Base-by-base conservation (phyloP, 2,797 vertebrate species). In the Lepus townsendii region DNA sequence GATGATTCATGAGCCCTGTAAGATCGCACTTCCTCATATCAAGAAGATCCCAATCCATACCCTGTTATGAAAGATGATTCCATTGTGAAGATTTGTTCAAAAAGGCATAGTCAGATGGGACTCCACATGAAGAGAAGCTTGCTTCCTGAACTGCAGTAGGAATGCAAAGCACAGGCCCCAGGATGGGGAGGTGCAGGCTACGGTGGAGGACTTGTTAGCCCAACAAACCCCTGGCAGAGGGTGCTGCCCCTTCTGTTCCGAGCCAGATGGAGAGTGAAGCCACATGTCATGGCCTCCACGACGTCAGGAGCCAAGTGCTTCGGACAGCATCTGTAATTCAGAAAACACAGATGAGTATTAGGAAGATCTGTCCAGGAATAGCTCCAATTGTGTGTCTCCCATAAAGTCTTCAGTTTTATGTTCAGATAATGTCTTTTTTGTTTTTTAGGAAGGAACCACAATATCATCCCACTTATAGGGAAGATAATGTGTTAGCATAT, bases 391-490 rank as follows among this genome's bases (percentile, higher is more conserved):
- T 82, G 17, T 71, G 5, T 94, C 19, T 76, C 4, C 7, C 52
- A 78, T 20, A 13, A 83, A 54, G 88, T 92, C 27, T 68, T 95
- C 12, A 57, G 66, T 77, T 80, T 87, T 94, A 68, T 83, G n/a
- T 22, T 95, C 54, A 69, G 16, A 62, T 57, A 66, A 30, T 52
- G 84, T 62, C 2, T 50, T 73, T 73, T 5, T 2, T 69, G 8
- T 72, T 87, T 84, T 84, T 65, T 11, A 62, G 27, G 65, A 47
- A 84, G 60, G n/a, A 26, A 73, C 60, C 9, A 54, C 1, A 65
- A 8, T 60, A 72, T 50, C 72, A 42, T 63, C 3, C 38, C 68
- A 17, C 88, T 50, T 38, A 57, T 77, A 93, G 22, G 62, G 4
- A 12, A 19, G 57, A 79, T 47, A 17, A 4, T 71, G 1, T 63